Evolutionary conservation across 1,140 invertebrate genomes (phyloP), one percentile per base, ranked within the genome.

Genomic region (Maniola jurtina): DNA sequence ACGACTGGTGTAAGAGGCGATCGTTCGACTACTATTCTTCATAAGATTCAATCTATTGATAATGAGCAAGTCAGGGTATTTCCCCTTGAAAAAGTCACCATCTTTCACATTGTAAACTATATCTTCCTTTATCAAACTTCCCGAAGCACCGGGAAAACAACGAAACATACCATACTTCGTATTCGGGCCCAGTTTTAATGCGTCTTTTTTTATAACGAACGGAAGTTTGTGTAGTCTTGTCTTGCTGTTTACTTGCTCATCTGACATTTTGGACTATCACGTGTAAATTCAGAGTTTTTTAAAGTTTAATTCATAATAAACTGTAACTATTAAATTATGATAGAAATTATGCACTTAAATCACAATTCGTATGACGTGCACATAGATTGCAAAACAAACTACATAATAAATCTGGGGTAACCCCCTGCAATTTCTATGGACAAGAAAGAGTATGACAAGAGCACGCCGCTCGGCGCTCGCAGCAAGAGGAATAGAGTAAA

Each of bases 1-100:
- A 2, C n/a, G 54, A 62, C 7, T 35, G 10, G 42, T 61, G 10
- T 65, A 83, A 8, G 66, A 66, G 2, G 85, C 80, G n/a, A 75
- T 60, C 13, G 84, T 86, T 5, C 66, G 52, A 73, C 74, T 79
- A 2, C 59, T 69, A 3, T 83, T 80, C 5, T 62, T 78, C 2
- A 68, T 8, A 1, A 73, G 34, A 36, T 86, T 77, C 0, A 81
- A 50, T 14, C 65, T 65, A 61, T 83, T 86, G 0, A 72, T 40
- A 13, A 86, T 66, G 4, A 55, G 66, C 15, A 88, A 61, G 8
- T 73, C 71, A 13, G 71, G 81, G 74, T 68, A 80, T 68, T 81
- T 79, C 73, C 78, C 77, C 13, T 70, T 52, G 9, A 86, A 66
- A 54, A 80, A 78, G 69, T 88, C 83, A 47, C 72, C 70, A 7